Evolutionary conservation across 2,888 invertebrate genomes (phyloP), one percentile per base, ranked within the genome.

Genomic region (Heliconius ethilla): DNA sequence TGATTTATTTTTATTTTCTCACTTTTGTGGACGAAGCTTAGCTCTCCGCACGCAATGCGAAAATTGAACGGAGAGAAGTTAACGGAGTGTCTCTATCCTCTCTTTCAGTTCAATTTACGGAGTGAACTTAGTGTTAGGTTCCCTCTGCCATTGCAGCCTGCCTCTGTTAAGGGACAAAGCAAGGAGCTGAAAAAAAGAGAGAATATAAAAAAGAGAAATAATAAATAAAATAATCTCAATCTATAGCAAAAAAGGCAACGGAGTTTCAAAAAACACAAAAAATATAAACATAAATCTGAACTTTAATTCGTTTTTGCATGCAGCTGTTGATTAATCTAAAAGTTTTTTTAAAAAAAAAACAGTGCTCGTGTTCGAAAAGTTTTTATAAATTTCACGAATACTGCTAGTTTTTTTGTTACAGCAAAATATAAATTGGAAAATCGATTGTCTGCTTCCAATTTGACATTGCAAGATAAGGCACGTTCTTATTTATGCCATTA

Each of bases 391-490:
- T 67, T 37, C 37, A 37, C 37, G 67, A 67, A 67, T 67, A 67
- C 37, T n/a, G 67, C 37, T 67, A 67, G 67, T 67, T 67, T 67
- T 51, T 67, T 67, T 37, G 63, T 37, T 67, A 67, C 22, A n/a
- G n/a, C n/a, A 67, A 67, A 37, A 67, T 37, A 37, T 67, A 67
- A 67, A 67, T 37, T 67, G 67, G 22, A 62, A 66, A 72, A 27
- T 72, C 72, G 66, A 29, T 51, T 15, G 78, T 51, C 40, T 76
- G 74, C 67, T 45, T 29, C 25, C 6, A 55, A 27, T 59, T 37
- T 75, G 55, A 75, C 29, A 22, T 67, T 62, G 11, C 45, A 67
- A 78, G 81, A 81, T 81, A 81, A 79, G 81, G 78, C 81, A 79
- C 81, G 81, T 81, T 67, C 76, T 70, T 76, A 70, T 66, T 73